These are phyloP conservation scores for Sepioteuthis lessoniana DNA, from an alignment of 2,888 invertebrate species.

Conservation along the genomic window DNA sequence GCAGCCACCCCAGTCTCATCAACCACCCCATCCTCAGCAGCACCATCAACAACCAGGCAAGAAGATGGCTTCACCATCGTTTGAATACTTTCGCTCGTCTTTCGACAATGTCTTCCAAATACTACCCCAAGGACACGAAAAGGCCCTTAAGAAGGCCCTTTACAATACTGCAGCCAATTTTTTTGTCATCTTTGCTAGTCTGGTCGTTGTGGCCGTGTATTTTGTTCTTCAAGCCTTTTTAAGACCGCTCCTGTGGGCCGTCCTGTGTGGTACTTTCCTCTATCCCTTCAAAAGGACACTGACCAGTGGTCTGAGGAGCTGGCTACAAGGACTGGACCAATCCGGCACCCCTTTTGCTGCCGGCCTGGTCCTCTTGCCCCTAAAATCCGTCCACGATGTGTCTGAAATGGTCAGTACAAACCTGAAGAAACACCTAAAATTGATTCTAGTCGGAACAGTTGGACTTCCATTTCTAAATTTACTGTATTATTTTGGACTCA, in stretches of 20 bases:
- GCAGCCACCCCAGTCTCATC: not conserved
- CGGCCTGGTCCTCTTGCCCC: conserved; percentile 78
- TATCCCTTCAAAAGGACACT: conserved; percentile 93
- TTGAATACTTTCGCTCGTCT: conserved; percentile 57
- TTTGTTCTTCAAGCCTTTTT: conserved; percentile 88
- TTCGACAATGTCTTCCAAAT: conserved; percentile 67
- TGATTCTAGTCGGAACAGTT: conserved; percentile 77
- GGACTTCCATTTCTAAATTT: conserved; percentile 78
- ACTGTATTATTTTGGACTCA: conserved; percentile 84
- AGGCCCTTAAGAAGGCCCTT: conserved; percentile 89
- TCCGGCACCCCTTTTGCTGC: conserved; percentile 76
- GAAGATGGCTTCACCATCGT: conserved; percentile 59
- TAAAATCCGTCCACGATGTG: conserved; percentile 84
- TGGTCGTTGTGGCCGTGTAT: conserved; percentile 76
- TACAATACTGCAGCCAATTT: conserved; percentile 90
- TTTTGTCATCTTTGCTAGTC: conserved; percentile 81
- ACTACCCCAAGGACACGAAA: conserved; percentile 79
- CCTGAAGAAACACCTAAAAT: conserved; percentile 82
- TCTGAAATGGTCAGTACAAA: conserved; percentile 85
- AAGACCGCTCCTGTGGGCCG: conserved; percentile 94
- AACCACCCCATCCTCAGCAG: not conserved
- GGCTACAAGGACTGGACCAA: conserved; percentile 78
- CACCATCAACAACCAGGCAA: not conserved
- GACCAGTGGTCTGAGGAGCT: conserved; percentile 84
- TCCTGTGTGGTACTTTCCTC: conserved; percentile 96